Base-by-base conservation (phyloP, 2,113 vertebrate genomes). In the Setophaga coronata region DNA sequence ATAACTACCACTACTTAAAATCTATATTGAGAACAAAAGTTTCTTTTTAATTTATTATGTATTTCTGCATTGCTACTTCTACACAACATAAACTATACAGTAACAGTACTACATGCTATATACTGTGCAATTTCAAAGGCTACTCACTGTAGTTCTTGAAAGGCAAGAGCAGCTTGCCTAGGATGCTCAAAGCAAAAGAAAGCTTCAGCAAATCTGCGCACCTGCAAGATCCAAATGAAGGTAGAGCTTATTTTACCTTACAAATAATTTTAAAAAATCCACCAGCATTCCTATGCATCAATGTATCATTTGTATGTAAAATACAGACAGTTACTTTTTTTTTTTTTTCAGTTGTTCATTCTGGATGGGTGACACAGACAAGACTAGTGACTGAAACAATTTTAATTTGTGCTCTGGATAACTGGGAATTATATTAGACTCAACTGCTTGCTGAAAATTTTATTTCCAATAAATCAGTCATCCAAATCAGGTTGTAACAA, bases 151-250 rank as follows among this genome's bases (percentile, higher is more conserved):
- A 99, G 97, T 96, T 99, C 99, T 85, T 99, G 99, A 97, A 99
- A 99, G 58, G 99, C 99, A 95, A 99, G 98, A 33, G 99, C 99
- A 95, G 99, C 99, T 94, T 99, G 98, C 97, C 99, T 98, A n/a
- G 99, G 99, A 97, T 99, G 99, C 96, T 99, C 99, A 34, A 99
- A 98, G 97, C 99, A 99, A 96, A 99, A 99, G 98, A 99, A 99
- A 29, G 99, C 99, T 97, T 99, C 99, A 60, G 99, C 99, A 98
- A 99, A 99, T 83, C 99, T 98, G 71, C 99, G 98, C n/a, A 99
- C 99, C 99, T 99, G 96, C 94, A 98, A 92, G 82, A 94, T 78
- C 33, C 91, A 87, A 94, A 96, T 42, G 66, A 69, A 96, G 45
- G 48, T 15, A 88, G 25, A 61, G 10, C 12, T 82, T 71, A 74